Percentiles rank a stretch among this genome's conserved stretches.
These are phyloP conservation scores for Aegithalos caudatus DNA, from an alignment of 2,113 vertebrate genomes.

Conservation along the genomic window DNA sequence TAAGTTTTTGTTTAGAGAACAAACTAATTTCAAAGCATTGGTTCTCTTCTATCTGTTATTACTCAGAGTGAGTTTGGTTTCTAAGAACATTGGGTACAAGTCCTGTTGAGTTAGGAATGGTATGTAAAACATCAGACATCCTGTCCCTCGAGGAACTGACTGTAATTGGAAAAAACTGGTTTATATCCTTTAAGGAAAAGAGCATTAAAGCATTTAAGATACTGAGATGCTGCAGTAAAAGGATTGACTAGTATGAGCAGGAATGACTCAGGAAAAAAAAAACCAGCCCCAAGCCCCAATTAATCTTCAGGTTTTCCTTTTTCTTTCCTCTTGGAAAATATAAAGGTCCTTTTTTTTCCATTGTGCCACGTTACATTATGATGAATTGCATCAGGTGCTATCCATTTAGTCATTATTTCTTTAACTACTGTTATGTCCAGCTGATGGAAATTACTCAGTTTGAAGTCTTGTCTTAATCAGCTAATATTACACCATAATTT, in stretches of 20 bases:
- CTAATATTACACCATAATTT: slow-evolving; percentile 76
- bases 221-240: not conserved
- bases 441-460: slow-evolving; percentile 75
- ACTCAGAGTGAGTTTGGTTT: not conserved
- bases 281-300: not conserved
- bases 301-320: slow-evolving; percentile 38
- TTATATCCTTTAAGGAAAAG: not conserved
- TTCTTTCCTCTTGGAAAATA: slow-evolving; percentile 4
- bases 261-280: not conserved
- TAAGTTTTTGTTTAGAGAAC: not conserved
- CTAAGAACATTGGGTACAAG: not conserved
- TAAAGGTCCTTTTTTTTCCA: not conserved
- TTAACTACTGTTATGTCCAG: slow-evolving; percentile 73
- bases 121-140: slow-evolving; percentile 1
- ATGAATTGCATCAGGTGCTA: slow-evolving; percentile 62
- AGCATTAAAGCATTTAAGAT: not conserved
- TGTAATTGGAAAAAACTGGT: slow-evolving; percentile 2
- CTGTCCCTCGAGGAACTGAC: not conserved
- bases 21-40: not conserved
- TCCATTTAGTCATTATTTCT: slow-evolving; percentile 74
- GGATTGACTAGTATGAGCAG: not conserved
- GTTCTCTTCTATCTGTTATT: not conserved
- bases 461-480: slow-evolving; percentile 78
- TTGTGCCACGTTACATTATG: slow-evolving; percentile 57
- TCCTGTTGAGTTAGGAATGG: not conserved